A percentile compares a stretch with the other conserved stretches of the same genome.
Conservation (phyloP, 1,140 invertebrate genomes). For the Drosophila asahinai region DNA sequence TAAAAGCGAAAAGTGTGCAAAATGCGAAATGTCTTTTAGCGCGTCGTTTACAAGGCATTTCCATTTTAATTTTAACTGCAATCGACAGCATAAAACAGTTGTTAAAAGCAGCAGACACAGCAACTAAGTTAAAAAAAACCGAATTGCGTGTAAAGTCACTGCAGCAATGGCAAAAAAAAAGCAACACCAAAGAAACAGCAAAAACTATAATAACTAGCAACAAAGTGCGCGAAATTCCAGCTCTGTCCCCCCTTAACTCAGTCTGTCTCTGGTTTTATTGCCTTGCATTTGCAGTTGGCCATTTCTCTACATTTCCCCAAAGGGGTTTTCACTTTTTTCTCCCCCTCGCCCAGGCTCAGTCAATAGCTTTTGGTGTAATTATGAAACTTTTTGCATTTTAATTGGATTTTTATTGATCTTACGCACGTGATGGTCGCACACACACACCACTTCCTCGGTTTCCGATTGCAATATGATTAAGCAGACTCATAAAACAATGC, state of each 20-base stretch:
- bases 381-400: constrained; percentile 82
- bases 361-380: constrained; percentile 57
- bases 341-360: background rate
- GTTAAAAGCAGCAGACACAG: constrained; percentile 54
- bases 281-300: constrained; percentile 63
- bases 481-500: constrained; percentile 41
- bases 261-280: constrained; percentile 55
- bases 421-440: constrained; percentile 71
- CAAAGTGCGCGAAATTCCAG: constrained; percentile 54
- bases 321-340: constrained; percentile 63
- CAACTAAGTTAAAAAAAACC: constrained; percentile 44
- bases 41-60: constrained; percentile 75
- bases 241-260: background rate
- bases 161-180: constrained; percentile 18
- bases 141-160: constrained; percentile 73
- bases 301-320: constrained; percentile 64
- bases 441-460: constrained; percentile 12
- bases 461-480: constrained; percentile 55
- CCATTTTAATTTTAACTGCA: constrained; percentile 78
- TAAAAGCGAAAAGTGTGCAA: constrained; percentile 40
- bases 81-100: constrained; percentile 73
- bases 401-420: constrained; percentile 83
- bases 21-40: constrained; percentile 73
- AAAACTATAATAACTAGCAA: constrained; percentile 33
- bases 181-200: constrained; percentile 7